Percentiles rank a stretch among this genome's conserved stretches.
Conservation (phyloP, 2,888 invertebrate genomes). For the Cheilosia vernalis region DNA sequence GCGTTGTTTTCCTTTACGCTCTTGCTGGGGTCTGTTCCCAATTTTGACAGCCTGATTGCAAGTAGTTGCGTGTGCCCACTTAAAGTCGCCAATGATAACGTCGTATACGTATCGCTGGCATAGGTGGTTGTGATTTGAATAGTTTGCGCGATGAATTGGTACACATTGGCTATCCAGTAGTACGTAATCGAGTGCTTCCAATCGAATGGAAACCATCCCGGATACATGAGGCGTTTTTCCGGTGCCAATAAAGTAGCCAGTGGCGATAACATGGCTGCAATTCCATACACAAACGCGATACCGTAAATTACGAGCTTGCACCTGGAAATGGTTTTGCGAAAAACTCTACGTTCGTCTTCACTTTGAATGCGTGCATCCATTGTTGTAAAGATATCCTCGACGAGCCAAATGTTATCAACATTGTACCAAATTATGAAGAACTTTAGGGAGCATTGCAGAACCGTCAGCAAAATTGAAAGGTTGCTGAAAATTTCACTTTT, state of each 20-base stretch:
- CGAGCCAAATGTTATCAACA: not conserved
- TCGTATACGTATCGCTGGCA: not conserved
- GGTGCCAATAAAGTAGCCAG: not conserved
- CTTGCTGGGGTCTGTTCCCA: not conserved
- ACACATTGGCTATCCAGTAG: slow-evolving; percentile 76
- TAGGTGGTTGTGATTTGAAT: not conserved
- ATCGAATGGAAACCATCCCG: slow-evolving; percentile 78
- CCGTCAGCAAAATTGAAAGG: not conserved
- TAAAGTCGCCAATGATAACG: not conserved
- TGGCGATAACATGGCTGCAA: not conserved
- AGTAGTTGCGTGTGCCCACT: not conserved
- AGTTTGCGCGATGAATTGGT: slow-evolving; percentile 76
- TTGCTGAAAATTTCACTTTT: not conserved
- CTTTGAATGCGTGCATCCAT: not conserved
- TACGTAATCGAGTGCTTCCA: slow-evolving; percentile 76
- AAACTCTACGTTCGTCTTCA: not conserved
- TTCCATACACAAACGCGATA: not conserved
- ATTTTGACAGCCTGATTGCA: not conserved
- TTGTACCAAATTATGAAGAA: not conserved
- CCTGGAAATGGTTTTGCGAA: not conserved
- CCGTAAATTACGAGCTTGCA: not conserved
- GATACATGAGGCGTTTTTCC: not conserved
- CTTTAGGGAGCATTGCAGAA: not conserved
- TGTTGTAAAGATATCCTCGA: not conserved
- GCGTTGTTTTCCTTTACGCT: not conserved